Conservation (phyloP, 2,888 invertebrate genomes). For the Rhaphigaster nebulosa region DNA sequence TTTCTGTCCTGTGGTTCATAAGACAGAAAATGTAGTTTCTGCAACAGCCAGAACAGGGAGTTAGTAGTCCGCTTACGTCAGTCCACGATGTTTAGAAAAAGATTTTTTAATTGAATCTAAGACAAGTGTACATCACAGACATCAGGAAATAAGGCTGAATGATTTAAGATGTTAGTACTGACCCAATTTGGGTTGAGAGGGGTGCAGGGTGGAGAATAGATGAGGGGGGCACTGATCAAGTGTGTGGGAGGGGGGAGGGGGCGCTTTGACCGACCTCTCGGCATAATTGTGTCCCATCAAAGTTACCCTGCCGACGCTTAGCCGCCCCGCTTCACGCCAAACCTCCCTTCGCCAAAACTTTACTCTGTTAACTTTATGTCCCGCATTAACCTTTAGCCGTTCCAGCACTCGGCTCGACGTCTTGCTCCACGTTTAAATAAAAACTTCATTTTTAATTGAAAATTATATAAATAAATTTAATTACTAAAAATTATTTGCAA, state of each 20-base stretch:
- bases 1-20: no score
- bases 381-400: constrained; percentile 24
- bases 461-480: no score
- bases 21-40: no score
- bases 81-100: no score
- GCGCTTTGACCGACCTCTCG: constrained; percentile 58
- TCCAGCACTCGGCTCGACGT: background rate
- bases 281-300: constrained; percentile 58
- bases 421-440: background rate
- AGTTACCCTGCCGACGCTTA: constrained; percentile 24
- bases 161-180: background rate
- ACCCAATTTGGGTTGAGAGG: constrained; percentile 47
- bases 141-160: background rate
- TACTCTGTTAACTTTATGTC: background rate
- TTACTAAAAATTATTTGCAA: no score
- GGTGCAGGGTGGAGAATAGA: background rate
- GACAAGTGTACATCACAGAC: no score
- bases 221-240: background rate
- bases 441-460: no score
- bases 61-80: no score
- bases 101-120: no score
- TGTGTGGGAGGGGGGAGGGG: background rate
- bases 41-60: no score
- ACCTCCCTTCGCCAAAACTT: constrained; percentile 18
- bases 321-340: constrained; percentile 51